phyloP scores from a whole-genome alignment of 2,888 invertebrate genomes.

The Aphidius colemani region DNA sequence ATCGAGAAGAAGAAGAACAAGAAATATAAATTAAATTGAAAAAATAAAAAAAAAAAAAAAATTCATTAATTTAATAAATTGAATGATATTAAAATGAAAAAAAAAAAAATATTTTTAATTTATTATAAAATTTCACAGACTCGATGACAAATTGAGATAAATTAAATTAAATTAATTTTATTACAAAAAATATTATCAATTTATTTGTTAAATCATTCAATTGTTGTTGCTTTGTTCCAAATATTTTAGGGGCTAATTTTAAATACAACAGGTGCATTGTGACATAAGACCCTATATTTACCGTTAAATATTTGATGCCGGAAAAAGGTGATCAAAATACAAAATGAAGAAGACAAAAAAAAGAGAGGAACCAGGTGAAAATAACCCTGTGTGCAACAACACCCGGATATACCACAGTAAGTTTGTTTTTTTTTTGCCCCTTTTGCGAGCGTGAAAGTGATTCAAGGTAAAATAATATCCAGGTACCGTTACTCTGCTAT shows the following conservation, averaged over 20 bases:
- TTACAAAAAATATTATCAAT: too few species aligned
- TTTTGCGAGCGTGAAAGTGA: slow-evolving; percentile 34
- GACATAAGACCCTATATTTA: slow-evolving; percentile 46
- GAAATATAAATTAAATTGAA: too few species aligned
- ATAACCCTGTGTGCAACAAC: slow-evolving; percentile 3
- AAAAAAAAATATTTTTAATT: too few species aligned
- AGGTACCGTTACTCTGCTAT: slow-evolving; percentile 12
- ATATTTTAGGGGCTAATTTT: too few species aligned
- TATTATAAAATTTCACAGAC: too few species aligned
- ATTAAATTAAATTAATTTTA: too few species aligned
- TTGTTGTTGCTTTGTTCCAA: too few species aligned
- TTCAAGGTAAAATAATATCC: slow-evolving; percentile 6
- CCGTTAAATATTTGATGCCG: not conserved
- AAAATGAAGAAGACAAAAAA: slow-evolving; percentile 42
- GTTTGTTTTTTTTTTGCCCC: slow-evolving; percentile 5
- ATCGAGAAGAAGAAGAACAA: not conserved
- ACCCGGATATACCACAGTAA: slow-evolving; percentile 22
- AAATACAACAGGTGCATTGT: slow-evolving; percentile 47
- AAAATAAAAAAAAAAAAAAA: too few species aligned
- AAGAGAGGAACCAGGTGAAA: slow-evolving; percentile 22
- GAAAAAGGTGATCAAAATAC: slow-evolving; percentile 40
- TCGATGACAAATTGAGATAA: too few species aligned
- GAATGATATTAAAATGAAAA: too few species aligned
- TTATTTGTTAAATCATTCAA: too few species aligned
- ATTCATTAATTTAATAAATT: too few species aligned